Evolutionary conservation across 2,113 vertebrate species (phyloP).

Genomic region (Macrotus californicus): DNA sequence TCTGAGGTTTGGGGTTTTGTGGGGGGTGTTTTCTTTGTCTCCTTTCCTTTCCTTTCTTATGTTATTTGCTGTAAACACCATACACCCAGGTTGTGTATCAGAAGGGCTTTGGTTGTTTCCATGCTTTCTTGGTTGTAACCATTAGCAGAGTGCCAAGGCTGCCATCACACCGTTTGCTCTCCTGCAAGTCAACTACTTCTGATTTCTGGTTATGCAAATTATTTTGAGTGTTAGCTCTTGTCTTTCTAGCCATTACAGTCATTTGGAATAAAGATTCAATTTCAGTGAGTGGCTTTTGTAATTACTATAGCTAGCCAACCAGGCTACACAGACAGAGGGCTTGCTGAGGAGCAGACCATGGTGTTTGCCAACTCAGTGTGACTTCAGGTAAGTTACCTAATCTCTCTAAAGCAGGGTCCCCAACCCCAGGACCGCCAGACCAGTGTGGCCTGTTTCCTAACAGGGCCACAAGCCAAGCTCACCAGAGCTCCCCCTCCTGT

Average conservation of each 20-base stretch:
- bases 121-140: constrained; percentile 61
- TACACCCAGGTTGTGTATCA: constrained; percentile 39
- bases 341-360: not conserved
- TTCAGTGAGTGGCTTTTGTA: constrained; percentile 51
- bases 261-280: constrained; percentile 81
- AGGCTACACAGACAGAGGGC: not conserved
- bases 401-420: not conserved
- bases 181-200: constrained; percentile 32
- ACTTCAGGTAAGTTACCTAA: not conserved
- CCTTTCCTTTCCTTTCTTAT: constrained; percentile 50
- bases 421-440: too few relatives aligned
- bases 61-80: constrained; percentile 23
- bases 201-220: constrained; percentile 50
- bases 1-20: constrained; percentile 8
- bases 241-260: constrained; percentile 65
- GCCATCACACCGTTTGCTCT: constrained; percentile 42
- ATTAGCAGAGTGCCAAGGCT: constrained; percentile 57
- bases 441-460: too few relatives aligned
- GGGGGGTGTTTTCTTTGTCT: not conserved
- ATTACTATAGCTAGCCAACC: not conserved
- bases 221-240: constrained; percentile 65
- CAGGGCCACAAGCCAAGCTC: too few relatives aligned
- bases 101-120: constrained; percentile 62
- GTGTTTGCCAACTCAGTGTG: not conserved
- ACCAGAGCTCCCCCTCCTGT: too few relatives aligned